Evolutionary conservation across 2,888 invertebrate species (phyloP), one percentile per base, ranked within the genome.

Genomic region (Loripinus fragilis): DNA sequence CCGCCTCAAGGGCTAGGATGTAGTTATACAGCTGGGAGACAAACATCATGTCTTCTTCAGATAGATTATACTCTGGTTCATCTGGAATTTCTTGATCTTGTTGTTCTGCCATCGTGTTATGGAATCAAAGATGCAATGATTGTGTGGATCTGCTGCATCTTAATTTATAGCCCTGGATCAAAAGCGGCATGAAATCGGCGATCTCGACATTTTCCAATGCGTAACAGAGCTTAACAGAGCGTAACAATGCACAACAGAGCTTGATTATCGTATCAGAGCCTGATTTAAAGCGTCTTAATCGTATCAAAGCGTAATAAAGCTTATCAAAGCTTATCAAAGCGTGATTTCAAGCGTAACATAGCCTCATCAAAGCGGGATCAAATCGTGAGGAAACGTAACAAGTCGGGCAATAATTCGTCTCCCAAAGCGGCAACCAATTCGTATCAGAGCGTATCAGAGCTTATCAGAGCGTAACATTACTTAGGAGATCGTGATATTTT

Each of bases 21-120:
- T 55, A 70, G 76, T 76, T 70, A 66, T 64, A 71, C 64, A 65
- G 30, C 71, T 55, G 52, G 55, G 52, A 55, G 30, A 71, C 71
- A 71, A 71, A 55, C 35, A 52, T 55, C 55, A 69, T 69, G 69
- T 69, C 71, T 60, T 71, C 71, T 71, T 70, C 70, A 70, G 70
- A 70, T 70, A 70, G 30, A 70, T 70, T 55, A 71, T 55, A 23
- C 55, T 71, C 5, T 55, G 55, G 45, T 30, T 3, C 30, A 41
- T 42, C 30, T 45, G 23, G 45, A 30, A 41, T 25, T 68, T 68
- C 30, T 68, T 3, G 68, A 23, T 68, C 42, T 42, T 68, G 45
- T 42, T 68, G 45, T 68, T 68, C 45, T 48, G 42, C 68, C 45
- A 45, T 68, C 45, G 42, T 42, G 45, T 41, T 41, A 42, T 68